Evolutionary conservation across 1,140 invertebrate genomes (phyloP).

Genomic region (Trigoniulus corallinus): DNA sequence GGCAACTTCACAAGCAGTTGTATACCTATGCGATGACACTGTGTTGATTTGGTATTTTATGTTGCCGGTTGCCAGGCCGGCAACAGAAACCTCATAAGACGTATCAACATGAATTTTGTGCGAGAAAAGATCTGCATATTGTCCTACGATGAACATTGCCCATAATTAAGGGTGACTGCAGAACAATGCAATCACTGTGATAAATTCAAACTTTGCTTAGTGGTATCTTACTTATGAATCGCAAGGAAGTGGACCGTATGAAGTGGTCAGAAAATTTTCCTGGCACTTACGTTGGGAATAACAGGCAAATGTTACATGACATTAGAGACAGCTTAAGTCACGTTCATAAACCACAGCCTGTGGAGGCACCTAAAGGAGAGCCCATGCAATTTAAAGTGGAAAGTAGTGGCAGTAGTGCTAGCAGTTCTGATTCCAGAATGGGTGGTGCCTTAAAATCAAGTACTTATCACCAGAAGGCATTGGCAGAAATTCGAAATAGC

Average conservation of each 20-base stretch:
- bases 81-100: not conserved
- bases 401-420: too few species aligned
- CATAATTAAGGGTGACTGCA: not conserved
- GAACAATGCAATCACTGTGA: not conserved
- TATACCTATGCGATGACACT: too few species aligned
- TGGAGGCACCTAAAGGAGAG: not conserved
- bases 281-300: slow-evolving; percentile 16
- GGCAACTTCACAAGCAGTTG: too few species aligned
- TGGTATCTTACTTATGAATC: slow-evolving; percentile 4
- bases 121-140: not conserved
- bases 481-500: slow-evolving; percentile 71
- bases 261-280: slow-evolving; percentile 6
- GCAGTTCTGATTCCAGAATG: slow-evolving; percentile 9
- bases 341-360: slow-evolving; percentile 14
- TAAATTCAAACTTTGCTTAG: not conserved
- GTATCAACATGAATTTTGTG: not conserved
- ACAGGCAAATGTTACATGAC: slow-evolving; percentile 23
- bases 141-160: not conserved
- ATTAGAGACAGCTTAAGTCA: slow-evolving; percentile 23
- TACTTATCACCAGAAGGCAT: slow-evolving; percentile 61
- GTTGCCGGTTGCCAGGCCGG: not conserved
- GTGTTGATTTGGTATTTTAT: too few species aligned
- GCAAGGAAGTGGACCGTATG: slow-evolving; percentile 3
- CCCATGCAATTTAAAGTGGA: slow-evolving; percentile 13
- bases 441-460: slow-evolving; percentile 15